These are phyloP conservation scores for Aphelocoma coerulescens DNA, from an alignment of 2,113 vertebrate species.

Conservation along the genomic window DNA sequence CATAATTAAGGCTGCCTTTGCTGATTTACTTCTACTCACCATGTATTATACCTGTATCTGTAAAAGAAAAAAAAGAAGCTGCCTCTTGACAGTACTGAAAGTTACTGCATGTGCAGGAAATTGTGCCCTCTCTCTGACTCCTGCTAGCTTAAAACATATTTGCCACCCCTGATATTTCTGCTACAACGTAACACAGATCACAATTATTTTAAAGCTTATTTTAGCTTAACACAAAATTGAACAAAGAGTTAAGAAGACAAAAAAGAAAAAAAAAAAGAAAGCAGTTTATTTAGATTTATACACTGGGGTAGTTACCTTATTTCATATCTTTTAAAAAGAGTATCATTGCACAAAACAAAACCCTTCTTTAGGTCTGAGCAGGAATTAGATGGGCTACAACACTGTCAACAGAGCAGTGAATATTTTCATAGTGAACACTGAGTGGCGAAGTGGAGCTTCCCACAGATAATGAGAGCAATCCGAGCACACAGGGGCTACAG, in stretches of 20 bases:
- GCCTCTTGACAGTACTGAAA: background rate
- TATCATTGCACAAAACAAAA: background rate
- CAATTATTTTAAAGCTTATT: background rate
- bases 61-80: background rate
- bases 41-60: background rate
- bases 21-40: background rate
- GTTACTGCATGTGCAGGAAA: background rate
- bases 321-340: background rate
- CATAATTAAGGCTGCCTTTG: background rate
- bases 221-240: background rate
- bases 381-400: background rate
- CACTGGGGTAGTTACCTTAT: background rate
- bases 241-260: background rate
- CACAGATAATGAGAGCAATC: background rate
- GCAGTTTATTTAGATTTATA: background rate
- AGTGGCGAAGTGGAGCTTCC: conserved; percentile 28
- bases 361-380: background rate
- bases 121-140: background rate
- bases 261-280: rapidly evolving
- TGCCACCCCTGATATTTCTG: background rate
- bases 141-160: background rate
- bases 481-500: background rate
- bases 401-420: background rate
- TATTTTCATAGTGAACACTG: background rate
- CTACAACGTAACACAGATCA: background rate